These are phyloP conservation scores for Arrhopalites spinosus DNA, from an alignment of 2,888 invertebrate genomes.

Conservation along the genomic window DNA sequence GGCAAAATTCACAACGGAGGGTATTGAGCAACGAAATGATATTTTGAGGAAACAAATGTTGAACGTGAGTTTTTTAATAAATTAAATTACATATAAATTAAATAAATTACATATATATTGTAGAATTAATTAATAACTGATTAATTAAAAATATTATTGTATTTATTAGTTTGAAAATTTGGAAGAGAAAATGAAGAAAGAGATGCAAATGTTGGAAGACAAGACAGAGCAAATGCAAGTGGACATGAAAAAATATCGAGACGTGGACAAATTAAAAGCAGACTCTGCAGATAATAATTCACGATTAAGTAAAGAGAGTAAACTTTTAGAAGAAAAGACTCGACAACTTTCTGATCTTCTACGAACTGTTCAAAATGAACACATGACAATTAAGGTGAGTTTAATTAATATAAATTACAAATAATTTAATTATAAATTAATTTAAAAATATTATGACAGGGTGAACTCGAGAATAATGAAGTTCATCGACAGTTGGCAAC, in stretches of 20 bases:
- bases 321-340: constrained; percentile 60
- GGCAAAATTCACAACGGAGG: constrained; percentile 68
- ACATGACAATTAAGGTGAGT: constrained; percentile 63
- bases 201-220: constrained; percentile 61
- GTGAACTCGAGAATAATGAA: constrained; percentile 72
- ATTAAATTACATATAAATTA: too few species aligned
- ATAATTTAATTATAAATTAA: constrained; percentile 17
- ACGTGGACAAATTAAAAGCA: constrained; percentile 66
- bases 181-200: constrained; percentile 69
- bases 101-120: too few species aligned
- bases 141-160: not conserved
- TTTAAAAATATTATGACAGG: constrained; percentile 62
- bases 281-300: constrained; percentile 66
- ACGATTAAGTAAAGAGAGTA: constrained; percentile 63
- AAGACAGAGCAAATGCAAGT: constrained; percentile 65
- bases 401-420: not conserved
- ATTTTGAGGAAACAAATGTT: constrained; percentile 60
- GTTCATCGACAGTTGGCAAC: constrained; percentile 71
- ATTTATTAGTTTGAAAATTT: constrained; percentile 66
- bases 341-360: constrained; percentile 63
- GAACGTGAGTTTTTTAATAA: constrained; percentile 58
- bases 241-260: constrained; percentile 67
- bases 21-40: constrained; percentile 55
- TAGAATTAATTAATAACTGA: not conserved
- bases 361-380: constrained; percentile 62